Base-by-base conservation (phyloP, 2,888 invertebrate species). In the Phrixothrix hirtus region DNA sequence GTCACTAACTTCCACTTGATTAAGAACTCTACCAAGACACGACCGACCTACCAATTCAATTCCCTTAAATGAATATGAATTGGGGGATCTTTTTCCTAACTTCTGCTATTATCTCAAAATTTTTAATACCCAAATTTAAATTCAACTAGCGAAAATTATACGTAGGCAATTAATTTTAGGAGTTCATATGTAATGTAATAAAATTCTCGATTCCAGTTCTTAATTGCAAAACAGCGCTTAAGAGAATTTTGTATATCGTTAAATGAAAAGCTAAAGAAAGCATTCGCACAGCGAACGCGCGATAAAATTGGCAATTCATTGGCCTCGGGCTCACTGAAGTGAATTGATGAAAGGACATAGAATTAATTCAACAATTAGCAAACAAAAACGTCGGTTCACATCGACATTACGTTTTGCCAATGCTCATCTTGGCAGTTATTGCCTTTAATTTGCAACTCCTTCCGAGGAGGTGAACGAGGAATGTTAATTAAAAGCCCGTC, bases 401-500 rank as follows among this genome's bases (percentile, higher is more conserved):
- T 68, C 64, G 64, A 61, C 64, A 68, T 69, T 66, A 67, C 67
- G 66, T 67, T 70, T 69, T 67, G 66, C 67, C 69, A 64, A 69
- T 67, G 68, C 66, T 69, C 71, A 65, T 68, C 70, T 65, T 73
- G 73, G 73, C 73, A 73, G 72, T 71, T 75, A 74, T 75, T 75
- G 76, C 73, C 75, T 75, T 73, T 74, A 74, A 75, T 75, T 75
- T 75, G 75, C 72, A 73, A 70, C 73, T 71, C 69, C 70, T 72
- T 70, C 65, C 63, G 66, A 65, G 65, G 69, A 72, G 74, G 72
- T 70, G 73, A 73, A 70, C 72, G 68, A 63, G 75, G 76, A 75
- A 76, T 75, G 75, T 75, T 76, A 75, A 76, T 75, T 76, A 75
- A 75, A 76, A 75, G 73, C 73, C 67, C 63, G 68, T 56, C 57